Base-by-base conservation (phyloP, 2,797 vertebrate species). In the Acanthurus leucopareius region DNA sequence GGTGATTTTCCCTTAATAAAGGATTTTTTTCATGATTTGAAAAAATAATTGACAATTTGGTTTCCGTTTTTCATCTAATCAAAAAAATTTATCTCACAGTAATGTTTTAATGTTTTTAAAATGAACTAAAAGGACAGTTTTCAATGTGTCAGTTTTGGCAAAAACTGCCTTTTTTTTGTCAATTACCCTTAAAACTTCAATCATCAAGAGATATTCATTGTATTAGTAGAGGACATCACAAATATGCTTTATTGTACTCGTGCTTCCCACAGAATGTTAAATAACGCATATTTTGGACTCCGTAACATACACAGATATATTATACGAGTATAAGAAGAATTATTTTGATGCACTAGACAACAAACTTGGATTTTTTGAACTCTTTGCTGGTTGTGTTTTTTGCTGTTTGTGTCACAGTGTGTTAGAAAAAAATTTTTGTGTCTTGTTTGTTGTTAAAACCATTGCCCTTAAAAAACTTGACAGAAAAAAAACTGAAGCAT, bases 371-470 rank as follows among this genome's bases (percentile, higher is more conserved):
- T 68, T 58, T 15, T 20, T 45, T 42, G 49, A 17, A 22, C 15
- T 35, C 22, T n/a, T 5, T n/a, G 4, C 3, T n/a, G 19, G 52
- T 15, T 22, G 17, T 60, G 35, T 56, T 15, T 57, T 10, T 58
- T 45, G 3, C 48, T 64, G 1, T 14, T 38, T 47, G n/a, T 40
- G 32, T 25, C 52, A 40, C 51, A 11, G 52, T 47, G 69, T 67
- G 38, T 42, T 47, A 58, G 56, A 75, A 19, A 49, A 74, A 54
- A 7, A 44, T 13, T 45, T 54, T 16, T 56, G 49, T 48, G 54
- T 61, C 28, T 38, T 66, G 16, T 65, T 77, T 70, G 22, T 65
- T 68, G 22, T 56, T 75, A 48, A 74, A 59, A 68, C 56, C 63
- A 0, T 11, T 51, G 74, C 68, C 69, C 61, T 67, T 52, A 47